Evolutionary conservation across 2,797 vertebrate species (phyloP).

Genomic region (Oceanodroma leucorhoa): DNA sequence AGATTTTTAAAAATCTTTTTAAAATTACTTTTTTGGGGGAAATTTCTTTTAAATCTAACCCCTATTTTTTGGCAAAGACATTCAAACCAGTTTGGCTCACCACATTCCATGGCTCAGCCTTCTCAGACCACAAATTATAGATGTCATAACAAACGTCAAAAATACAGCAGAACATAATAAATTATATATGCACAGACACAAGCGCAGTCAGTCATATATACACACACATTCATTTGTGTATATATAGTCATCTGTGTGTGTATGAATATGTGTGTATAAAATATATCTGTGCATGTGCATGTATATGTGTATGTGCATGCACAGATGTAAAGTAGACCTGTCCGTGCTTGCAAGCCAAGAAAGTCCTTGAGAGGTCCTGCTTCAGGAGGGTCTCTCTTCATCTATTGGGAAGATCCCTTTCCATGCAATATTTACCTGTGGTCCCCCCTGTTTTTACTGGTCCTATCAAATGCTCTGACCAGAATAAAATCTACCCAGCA

Average conservation of each 20-base stretch:
- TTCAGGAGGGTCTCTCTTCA: neutral
- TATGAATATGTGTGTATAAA: neutral
- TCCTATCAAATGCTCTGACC: neutral
- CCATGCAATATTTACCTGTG: neutral
- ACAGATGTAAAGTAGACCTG: neutral
- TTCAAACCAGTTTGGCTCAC: neutral
- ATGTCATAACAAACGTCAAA: constrained; percentile 43
- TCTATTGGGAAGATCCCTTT: neutral
- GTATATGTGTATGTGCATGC: rapidly evolving
- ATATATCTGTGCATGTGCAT: neutral
- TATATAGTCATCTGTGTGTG: neutral
- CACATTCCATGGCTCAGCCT: constrained; percentile 29
- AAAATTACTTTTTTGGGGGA: neutral
- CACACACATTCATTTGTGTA: neutral
- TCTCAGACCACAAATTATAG: constrained; percentile 57
- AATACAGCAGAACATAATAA: constrained; percentile 27
- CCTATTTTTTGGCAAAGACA: constrained; percentile 16
- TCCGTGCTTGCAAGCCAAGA: neutral
- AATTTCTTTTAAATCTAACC: neutral
- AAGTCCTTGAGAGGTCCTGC: neutral
- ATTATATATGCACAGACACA: neutral
- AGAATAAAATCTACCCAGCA: neutral
- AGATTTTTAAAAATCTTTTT: neutral
- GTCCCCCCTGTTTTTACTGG: neutral
- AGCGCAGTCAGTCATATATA: neutral